These are phyloP conservation scores for Xestobium rufovillosum DNA, from an alignment of 2,888 invertebrate genomes.

Conservation along the genomic window DNA sequence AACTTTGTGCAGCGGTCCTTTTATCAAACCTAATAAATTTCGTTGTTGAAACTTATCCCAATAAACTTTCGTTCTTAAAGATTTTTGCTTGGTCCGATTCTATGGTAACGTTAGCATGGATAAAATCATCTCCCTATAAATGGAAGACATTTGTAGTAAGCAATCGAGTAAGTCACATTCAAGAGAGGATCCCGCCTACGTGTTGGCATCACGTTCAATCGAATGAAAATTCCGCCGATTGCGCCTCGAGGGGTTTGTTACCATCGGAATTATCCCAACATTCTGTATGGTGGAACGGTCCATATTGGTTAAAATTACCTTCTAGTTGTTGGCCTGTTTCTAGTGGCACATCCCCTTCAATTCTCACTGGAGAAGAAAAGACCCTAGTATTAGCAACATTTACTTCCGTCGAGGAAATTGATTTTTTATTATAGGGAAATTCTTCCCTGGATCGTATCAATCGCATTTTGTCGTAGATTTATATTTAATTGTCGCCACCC, in stretches of 20 bases:
- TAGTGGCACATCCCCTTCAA: no score
- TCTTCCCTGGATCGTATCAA: no score
- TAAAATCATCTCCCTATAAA: conserved; percentile 7
- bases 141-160: conserved; percentile 9
- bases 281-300: no score
- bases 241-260: neutral
- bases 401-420: no score
- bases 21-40: conserved; percentile 3
- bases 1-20: conserved; percentile 7
- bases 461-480: no score
- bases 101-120: conserved; percentile 4
- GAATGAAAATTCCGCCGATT: neutral
- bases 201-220: neutral
- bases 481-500: no score
- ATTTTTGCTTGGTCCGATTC: conserved; percentile 10
- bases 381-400: no score
- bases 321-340: no score
- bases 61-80: conserved; percentile 4
- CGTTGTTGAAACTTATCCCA: conserved; percentile 1
- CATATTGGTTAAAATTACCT: no score
- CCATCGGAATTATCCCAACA: neutral
- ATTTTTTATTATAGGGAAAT: no score
- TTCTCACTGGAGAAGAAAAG: no score
- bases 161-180: neutral
- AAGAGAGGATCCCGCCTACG: neutral